These are phyloP conservation scores for Thamnophis sirtalis DNA, from an alignment of 2,113 vertebrate genomes.

Conservation along the genomic window DNA sequence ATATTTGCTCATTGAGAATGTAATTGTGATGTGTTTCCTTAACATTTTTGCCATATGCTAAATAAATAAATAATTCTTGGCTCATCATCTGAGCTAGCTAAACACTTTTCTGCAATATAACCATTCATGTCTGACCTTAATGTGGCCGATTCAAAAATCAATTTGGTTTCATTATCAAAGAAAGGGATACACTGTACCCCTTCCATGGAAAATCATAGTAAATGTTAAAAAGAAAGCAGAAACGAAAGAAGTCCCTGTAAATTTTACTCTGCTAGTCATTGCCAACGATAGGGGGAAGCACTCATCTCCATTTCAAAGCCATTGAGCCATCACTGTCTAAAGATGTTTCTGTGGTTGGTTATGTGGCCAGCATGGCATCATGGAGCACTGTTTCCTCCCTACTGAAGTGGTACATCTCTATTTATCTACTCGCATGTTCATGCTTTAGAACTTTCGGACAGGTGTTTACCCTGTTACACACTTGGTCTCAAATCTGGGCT, in stretches of 20 bases:
- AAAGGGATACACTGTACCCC: not conserved
- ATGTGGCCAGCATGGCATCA: not conserved
- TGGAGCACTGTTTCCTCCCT: no score
- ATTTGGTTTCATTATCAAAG: not conserved
- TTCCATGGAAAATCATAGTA: not conserved
- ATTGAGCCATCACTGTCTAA: not conserved
- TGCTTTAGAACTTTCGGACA: not conserved
- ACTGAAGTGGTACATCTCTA: not conserved
- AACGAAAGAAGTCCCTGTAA: not conserved
- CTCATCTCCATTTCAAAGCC: no score
- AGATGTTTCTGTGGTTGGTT: not conserved
- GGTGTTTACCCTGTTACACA: not conserved
- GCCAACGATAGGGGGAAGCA: not conserved
- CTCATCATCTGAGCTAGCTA: not conserved
- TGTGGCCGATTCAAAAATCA: not conserved
- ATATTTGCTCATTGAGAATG: not conserved
- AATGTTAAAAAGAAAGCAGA: not conserved
- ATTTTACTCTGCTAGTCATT: not conserved
- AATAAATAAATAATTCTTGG: not conserved
- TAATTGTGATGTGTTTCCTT: not conserved
- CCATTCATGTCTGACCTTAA: not conserved
- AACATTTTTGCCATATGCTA: not conserved
- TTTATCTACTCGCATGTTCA: not conserved
- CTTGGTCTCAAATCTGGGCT: not conserved
- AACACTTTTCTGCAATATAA: not conserved